Evolutionary conservation across 1,140 invertebrate species (phyloP).

Genomic region (Oedothorax gibbosus): DNA sequence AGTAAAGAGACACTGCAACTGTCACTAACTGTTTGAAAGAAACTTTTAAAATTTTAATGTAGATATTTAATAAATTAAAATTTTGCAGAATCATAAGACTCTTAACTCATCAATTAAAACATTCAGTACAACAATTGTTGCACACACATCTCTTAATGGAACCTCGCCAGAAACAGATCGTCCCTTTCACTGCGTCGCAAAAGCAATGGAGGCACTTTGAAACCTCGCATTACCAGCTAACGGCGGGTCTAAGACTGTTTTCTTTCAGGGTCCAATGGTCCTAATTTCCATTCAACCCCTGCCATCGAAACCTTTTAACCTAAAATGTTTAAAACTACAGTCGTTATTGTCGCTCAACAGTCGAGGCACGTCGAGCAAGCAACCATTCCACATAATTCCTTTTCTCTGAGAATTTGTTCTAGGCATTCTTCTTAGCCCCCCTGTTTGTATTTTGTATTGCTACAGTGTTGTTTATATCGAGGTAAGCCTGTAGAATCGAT

Average conservation of each 20-base stretch:
- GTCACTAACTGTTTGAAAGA: no score
- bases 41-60: no score
- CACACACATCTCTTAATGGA: no score
- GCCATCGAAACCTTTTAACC: neutral
- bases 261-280: neutral
- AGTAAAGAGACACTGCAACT: no score
- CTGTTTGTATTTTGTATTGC: neutral
- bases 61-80: no score
- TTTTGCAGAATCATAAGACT: no score
- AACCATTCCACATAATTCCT: constrained; percentile 46
- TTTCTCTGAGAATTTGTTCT: constrained; percentile 41
- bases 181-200: no score
- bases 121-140: no score
- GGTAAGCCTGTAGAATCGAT: neutral
- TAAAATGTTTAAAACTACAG: constrained; percentile 42
- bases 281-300: constrained; percentile 23
- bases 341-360: constrained; percentile 22
- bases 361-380: constrained; percentile 31
- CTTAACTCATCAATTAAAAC: no score
- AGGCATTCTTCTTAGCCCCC: constrained; percentile 6
- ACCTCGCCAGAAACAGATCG: no score
- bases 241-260: constrained; percentile 4
- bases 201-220: no score
- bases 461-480: neutral
- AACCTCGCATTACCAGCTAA: neutral